phyloP scores from a whole-genome alignment of 2,113 vertebrate genomes.

The Peromyscus polionotus region DNA sequence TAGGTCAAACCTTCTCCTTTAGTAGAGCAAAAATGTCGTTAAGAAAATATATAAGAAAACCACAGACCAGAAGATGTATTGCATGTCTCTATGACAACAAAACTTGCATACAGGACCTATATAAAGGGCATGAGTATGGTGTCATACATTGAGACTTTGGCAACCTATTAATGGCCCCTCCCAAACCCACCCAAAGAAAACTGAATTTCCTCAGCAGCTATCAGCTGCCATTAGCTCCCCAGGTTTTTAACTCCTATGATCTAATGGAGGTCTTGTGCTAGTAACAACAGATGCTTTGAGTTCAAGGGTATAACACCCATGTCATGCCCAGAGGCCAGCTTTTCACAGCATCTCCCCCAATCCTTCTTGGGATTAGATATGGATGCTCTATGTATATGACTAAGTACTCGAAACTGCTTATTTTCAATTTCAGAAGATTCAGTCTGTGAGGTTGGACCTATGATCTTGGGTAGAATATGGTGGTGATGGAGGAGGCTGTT shows the following conservation, averaged over 20 bases:
- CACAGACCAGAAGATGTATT: not conserved
- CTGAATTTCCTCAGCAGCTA: no score
- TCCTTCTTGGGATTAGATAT: not conserved
- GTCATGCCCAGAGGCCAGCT: not conserved
- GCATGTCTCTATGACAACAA: not conserved
- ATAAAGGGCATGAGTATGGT: not conserved
- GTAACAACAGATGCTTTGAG: not conserved
- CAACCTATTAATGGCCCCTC: no score
- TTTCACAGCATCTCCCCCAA: not conserved
- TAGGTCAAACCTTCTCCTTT: not conserved
- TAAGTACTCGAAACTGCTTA: not conserved
- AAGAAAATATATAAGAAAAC: conserved; percentile 14
- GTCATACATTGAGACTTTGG: no score
- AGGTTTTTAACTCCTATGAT: not conserved
- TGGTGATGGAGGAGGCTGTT: not conserved
- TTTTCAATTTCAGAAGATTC: not conserved
- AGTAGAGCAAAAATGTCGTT: not conserved
- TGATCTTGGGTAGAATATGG: not conserved
- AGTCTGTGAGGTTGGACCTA: not conserved
- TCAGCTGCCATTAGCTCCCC: not conserved
- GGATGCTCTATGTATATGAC: not conserved
- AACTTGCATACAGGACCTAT: not conserved
- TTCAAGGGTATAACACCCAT: not conserved
- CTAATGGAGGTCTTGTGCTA: not conserved
- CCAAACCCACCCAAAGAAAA: not conserved